phyloP scores from a whole-genome alignment of 2,113 vertebrate genomes.

The Ardeotis arabs region DNA sequence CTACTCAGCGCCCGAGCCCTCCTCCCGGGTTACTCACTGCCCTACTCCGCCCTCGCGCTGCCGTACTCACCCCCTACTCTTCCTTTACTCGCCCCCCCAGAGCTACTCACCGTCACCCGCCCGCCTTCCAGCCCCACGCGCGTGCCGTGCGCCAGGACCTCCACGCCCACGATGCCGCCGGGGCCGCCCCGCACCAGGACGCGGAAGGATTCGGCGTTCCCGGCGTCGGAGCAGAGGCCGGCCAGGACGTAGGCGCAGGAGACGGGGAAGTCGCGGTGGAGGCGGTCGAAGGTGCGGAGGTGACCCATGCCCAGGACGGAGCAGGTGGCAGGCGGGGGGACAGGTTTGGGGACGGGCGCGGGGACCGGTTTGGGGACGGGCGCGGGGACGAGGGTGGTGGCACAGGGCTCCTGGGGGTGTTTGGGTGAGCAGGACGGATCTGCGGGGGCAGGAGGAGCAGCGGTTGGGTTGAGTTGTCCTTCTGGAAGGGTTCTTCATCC shows the following conservation, averaged over 20 bases:
- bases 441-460: neutral
- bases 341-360: neutral
- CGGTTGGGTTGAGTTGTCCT: rapidly evolving
- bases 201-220: neutral
- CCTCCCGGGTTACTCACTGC: neutral
- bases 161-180: neutral
- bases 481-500: neutral
- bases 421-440: neutral
- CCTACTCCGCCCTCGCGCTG: neutral
- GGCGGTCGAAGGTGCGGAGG: neutral
- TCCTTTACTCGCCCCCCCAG: neutral
- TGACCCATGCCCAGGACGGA: neutral
- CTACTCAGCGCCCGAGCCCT: too few species aligned
- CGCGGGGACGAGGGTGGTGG: neutral
- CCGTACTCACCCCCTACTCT: too few species aligned
- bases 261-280: neutral
- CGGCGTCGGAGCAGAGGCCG: neutral
- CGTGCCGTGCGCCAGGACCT: neutral
- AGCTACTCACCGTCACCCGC: neutral
- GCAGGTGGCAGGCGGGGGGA: neutral
- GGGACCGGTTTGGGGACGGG: neutral
- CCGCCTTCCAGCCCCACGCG: neutral
- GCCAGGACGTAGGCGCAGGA: neutral
- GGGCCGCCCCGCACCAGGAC: neutral
- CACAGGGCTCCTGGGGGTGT: neutral